Evolutionary conservation across 2,888 invertebrate species (phyloP), one percentile per base, ranked within the genome.

Genomic region (Venusia cambrica): DNA sequence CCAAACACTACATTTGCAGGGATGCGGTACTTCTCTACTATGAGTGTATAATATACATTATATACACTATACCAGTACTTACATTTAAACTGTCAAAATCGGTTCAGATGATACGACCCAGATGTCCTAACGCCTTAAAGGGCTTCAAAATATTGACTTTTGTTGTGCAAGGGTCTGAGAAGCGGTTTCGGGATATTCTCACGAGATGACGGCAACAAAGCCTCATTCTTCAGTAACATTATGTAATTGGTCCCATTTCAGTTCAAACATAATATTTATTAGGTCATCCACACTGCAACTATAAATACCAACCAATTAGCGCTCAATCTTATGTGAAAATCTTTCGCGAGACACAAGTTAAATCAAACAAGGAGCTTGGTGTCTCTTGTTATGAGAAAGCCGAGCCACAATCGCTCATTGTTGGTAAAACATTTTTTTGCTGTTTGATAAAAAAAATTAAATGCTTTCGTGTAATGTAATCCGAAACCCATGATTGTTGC

Each of bases 361-460:
- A 48, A 39, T 30, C 38, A 57, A 59, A 62, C 52, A 54, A 44
- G 55, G 54, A 60, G 57, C 50, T 44, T 24, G 35, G 31, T 21
- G 18, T 27, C 45, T 38, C 29, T 31, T 69, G 57, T 67, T 66
- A 54, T 67, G 68, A 56, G 57, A 65, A 54, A 36, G 29, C 40
- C 9, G 14, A 45, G 32, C 38, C 44, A 54, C 40, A 45, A 58
- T 51, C 48, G 57, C 25, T 39, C 54, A 62, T 66, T 66, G 67
- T 68, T 53, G n/a, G n/a, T n/a, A 52, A 19, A 19, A 11, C 17
- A 20, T 18, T 25, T 39, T 56, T 48, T 45, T 46, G 38, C 25
- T 34, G 39, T 39, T 30, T 8, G 17, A 25, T 21, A 34, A 39
- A 34, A 39, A 30, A 30, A 10, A n/a, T n/a, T n/a, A n/a, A n/a